phyloP scores from a whole-genome alignment of 2,113 vertebrate species.

The Candoia aspera region DNA sequence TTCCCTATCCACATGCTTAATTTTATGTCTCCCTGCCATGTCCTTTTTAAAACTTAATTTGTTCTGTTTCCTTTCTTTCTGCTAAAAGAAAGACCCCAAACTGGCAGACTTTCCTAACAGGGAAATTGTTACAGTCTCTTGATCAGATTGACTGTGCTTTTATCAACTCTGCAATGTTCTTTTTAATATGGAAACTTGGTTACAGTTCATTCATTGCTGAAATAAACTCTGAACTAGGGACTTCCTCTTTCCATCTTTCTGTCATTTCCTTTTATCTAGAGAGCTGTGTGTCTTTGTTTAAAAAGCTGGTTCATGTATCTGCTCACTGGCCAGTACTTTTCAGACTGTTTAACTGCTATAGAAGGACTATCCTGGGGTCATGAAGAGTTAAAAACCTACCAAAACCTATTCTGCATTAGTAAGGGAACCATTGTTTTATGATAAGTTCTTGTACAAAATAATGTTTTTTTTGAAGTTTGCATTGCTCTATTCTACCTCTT shows the following conservation, averaged over 20 bases:
- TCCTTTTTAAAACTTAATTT: neutral
- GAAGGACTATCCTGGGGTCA: neutral
- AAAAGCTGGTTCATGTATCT: neutral
- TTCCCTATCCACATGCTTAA: neutral
- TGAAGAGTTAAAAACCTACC: neutral
- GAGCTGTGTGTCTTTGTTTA: neutral
- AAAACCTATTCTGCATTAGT: neutral
- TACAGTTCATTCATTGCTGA: neutral
- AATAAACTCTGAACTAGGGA: neutral
- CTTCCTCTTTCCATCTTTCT: neutral
- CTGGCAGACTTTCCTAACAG: neutral
- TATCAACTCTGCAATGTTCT: neutral
- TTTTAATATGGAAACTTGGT: neutral
- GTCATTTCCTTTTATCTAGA: neutral
- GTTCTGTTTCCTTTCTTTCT: neutral
- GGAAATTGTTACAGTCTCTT: neutral
- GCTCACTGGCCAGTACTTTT: neutral
- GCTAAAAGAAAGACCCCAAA: neutral
- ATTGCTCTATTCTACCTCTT: neutral
- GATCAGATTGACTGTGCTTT: neutral
- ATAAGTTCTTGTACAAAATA: neutral
- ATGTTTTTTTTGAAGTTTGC: neutral
- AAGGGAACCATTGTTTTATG: neutral
- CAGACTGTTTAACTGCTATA: neutral
- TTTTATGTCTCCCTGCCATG: neutral